A percentile compares a stretch with the other conserved stretches of the same genome.
phyloP scores from a whole-genome alignment of 2,888 invertebrate species.

The Hirtodrosophila duncani region DNA sequence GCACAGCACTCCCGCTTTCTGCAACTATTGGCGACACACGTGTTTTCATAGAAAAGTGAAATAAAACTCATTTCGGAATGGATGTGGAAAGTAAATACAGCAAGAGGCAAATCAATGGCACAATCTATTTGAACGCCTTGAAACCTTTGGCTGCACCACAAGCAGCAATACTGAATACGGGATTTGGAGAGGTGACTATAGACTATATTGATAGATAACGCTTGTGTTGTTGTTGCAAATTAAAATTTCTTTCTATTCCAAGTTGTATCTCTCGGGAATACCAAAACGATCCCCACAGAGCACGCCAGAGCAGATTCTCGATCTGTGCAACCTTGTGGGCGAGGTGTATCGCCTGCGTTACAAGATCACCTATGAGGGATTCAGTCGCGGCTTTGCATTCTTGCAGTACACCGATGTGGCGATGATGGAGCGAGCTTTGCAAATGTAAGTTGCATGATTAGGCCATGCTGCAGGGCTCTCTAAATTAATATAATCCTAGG shows the following conservation, averaged over 20 bases:
- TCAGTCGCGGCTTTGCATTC: conserved; percentile 69
- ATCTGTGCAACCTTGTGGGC: conserved; percentile 54
- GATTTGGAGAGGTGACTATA: conserved; percentile 68
- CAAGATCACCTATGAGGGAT: conserved; percentile 61
- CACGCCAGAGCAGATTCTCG: conserved; percentile 44
- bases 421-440: conserved; percentile 36
- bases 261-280: conserved; percentile 45
- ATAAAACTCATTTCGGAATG: not conserved
- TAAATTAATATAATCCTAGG: conserved; percentile 45
- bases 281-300: not conserved
- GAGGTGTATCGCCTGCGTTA: conserved; percentile 67
- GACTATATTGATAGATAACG: no score
- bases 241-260: conserved; percentile 12
- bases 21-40: conserved; percentile 16
- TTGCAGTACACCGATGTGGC: conserved; percentile 61
- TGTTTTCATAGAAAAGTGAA: no score
- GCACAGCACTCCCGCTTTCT: no score
- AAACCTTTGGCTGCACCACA: not conserved
- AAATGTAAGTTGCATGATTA: conserved; percentile 53
- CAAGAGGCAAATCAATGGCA: conserved; percentile 63
- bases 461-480: conserved; percentile 29
- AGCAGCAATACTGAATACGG: conserved; percentile 40
- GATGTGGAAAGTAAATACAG: conserved; percentile 12
- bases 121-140: conserved; percentile 53
- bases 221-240: no score